Conservation (phyloP, 2,888 invertebrate species). For the Cataglyphis livida region DNA sequence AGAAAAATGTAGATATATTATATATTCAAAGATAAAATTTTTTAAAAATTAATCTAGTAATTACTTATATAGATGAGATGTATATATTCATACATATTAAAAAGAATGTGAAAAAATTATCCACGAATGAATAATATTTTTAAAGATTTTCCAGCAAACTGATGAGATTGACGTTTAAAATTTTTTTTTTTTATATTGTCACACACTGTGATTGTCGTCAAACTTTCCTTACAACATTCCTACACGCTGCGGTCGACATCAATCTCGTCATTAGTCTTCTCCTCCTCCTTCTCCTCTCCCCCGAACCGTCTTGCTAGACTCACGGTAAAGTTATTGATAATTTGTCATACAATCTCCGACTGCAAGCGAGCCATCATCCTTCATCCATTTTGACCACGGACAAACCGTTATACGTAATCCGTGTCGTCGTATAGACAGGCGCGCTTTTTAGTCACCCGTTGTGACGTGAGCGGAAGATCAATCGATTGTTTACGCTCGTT, state of each 20-base stretch:
- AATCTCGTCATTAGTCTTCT: slow-evolving; percentile 78
- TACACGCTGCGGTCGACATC: slow-evolving; percentile 69
- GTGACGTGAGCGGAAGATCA: slow-evolving; percentile 59
- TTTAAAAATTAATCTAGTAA: not conserved
- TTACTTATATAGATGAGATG: no score
- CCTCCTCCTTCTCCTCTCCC: slow-evolving; percentile 42
- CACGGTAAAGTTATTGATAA: slow-evolving; percentile 78
- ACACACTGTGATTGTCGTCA: slow-evolving; percentile 63
- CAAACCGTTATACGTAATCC: slow-evolving; percentile 60
- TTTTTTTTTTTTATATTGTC: slow-evolving; percentile 67
- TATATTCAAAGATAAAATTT: not conserved
- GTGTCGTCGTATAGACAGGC: slow-evolving; percentile 25
- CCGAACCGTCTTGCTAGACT: slow-evolving; percentile 70
- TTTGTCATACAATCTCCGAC: slow-evolving; percentile 77
- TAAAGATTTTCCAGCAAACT: not conserved
- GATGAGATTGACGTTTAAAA: slow-evolving; percentile 33
- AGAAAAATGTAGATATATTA: not conserved
- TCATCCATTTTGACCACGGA: slow-evolving; percentile 67
- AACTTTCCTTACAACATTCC: slow-evolving; percentile 69
- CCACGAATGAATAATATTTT: not conserved
- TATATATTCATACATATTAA: not conserved
- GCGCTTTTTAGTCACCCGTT: slow-evolving; percentile 59
- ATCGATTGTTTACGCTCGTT: slow-evolving; percentile 35
- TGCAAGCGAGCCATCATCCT: slow-evolving; percentile 70
- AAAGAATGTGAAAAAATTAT: not conserved